Evolutionary conservation across 1,140 invertebrate genomes (phyloP).

Genomic region (Mercenaria mercenaria): DNA sequence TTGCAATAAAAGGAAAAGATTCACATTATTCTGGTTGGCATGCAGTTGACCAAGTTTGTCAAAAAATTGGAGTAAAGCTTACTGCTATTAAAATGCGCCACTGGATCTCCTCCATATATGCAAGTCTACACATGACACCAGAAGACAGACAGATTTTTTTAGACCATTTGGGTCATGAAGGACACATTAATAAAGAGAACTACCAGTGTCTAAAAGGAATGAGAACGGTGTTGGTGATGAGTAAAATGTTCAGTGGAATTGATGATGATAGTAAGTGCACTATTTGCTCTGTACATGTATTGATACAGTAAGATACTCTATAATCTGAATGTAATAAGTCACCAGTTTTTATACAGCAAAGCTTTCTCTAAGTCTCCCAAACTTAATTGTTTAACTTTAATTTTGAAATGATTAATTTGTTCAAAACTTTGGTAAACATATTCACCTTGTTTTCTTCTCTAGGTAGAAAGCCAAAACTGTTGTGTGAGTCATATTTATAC

Average conservation of each 20-base stretch:
- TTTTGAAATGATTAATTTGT: too few species aligned
- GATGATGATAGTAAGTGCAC: too few species aligned
- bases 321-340: not conserved
- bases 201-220: constrained; percentile 36
- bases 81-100: constrained; percentile 17
- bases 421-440: too few species aligned
- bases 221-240: not conserved
- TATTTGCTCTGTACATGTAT: too few species aligned
- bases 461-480: too few species aligned
- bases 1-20: not conserved
- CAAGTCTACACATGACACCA: constrained; percentile 14
- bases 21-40: constrained; percentile 44
- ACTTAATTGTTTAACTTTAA: too few species aligned
- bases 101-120: constrained; percentile 12
- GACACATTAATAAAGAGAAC: constrained; percentile 8
- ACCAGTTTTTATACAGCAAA: too few species aligned
- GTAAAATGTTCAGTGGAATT: not conserved
- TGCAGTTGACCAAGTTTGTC: not conserved
- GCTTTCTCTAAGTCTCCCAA: too few species aligned
- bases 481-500: too few species aligned
- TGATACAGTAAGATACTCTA: not conserved
- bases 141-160: not conserved
- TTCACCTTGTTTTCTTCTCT: too few species aligned
- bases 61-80: not conserved
- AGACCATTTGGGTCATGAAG: constrained; percentile 38